A percentile compares a stretch with the other conserved stretches of the same genome.
Evolutionary conservation across 92 coral and sea anemone genomes (phyloP).

Genomic region (Blastomussa wellsi): DNA sequence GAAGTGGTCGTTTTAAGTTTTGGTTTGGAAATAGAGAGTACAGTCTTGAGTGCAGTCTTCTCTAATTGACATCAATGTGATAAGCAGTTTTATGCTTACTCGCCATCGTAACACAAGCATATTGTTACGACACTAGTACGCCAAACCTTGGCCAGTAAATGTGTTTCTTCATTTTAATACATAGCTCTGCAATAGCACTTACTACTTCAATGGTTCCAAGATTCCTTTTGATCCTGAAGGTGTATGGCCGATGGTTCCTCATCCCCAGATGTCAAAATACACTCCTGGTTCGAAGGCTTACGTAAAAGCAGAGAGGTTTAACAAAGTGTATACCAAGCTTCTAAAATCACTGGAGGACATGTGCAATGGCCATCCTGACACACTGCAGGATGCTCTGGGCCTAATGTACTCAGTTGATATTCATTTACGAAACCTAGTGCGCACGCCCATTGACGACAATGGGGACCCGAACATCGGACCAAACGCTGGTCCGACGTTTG

Average conservation of each 20-base stretch:
- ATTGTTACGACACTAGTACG: background rate
- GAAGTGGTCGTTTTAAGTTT: too few relatives aligned
- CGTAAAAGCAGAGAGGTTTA: conserved; percentile 51
- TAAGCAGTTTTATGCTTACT: too few relatives aligned
- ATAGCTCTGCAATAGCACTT: background rate
- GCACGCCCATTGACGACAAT: conserved; percentile 53
- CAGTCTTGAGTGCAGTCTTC: too few relatives aligned
- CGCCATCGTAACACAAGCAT: too few relatives aligned
- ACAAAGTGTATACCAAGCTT: conserved; percentile 59
- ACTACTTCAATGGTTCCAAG: conserved; percentile 18
- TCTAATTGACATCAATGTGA: too few relatives aligned
- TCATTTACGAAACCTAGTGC: conserved; percentile 45
- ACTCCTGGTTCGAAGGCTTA: conserved; percentile 33
- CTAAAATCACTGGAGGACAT: conserved; percentile 64
- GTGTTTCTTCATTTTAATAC: background rate
- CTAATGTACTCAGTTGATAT: conserved; percentile 51
- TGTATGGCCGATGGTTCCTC: conserved; percentile 41
- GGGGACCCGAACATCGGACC: conserved; percentile 74
- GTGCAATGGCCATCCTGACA: conserved; percentile 65
- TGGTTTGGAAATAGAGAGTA: too few relatives aligned
- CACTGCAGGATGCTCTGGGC: conserved; percentile 45
- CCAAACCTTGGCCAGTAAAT: too few relatives aligned
- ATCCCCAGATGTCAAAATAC: conserved; percentile 32
- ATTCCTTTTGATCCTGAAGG: conserved; percentile 43
- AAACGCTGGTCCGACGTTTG: conserved; percentile 66